phyloP scores from a whole-genome alignment of 2,797 vertebrate genomes.

The Tamandua tetradactyla region DNA sequence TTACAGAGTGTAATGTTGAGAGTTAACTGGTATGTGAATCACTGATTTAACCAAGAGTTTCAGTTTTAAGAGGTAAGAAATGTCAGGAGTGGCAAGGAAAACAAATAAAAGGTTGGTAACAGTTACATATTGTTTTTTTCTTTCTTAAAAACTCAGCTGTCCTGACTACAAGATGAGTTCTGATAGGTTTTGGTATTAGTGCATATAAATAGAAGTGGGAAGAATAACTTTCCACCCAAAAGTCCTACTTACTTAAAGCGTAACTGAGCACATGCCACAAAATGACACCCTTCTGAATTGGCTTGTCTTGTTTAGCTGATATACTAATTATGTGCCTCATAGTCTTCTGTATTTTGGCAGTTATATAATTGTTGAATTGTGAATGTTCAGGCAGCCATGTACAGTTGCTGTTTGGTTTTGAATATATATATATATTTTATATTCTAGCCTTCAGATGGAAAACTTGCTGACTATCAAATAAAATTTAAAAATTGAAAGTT shows the following conservation, averaged over 20 bases:
- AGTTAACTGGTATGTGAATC: background rate
- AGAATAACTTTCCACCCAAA: background rate
- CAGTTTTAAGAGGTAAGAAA: background rate
- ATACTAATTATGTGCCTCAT: background rate
- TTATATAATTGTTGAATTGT: slow-evolving; percentile 17
- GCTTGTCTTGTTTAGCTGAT: background rate
- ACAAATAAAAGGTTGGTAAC: background rate
- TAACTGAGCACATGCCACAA: background rate
- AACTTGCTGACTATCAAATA: slow-evolving; percentile 40
- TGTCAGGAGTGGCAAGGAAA: background rate
- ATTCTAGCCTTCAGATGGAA: slow-evolving; percentile 2
- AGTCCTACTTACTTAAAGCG: background rate
- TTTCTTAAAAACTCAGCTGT: slow-evolving; percentile 29
- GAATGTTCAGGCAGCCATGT: slow-evolving; percentile 22
- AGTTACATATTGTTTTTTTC: background rate
- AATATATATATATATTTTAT: slow-evolving; percentile 46
- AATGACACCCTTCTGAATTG: background rate
- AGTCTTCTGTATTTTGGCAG: background rate
- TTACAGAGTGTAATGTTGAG: background rate
- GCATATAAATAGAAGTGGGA: background rate
- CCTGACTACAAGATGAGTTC: background rate
- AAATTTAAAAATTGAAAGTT: background rate
- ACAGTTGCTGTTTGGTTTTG: slow-evolving; percentile 44
- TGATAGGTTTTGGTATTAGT: background rate
- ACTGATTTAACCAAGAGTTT: background rate